phyloP scores from a whole-genome alignment of 2,888 invertebrate species.

The Ornithoptera alexandrae region DNA sequence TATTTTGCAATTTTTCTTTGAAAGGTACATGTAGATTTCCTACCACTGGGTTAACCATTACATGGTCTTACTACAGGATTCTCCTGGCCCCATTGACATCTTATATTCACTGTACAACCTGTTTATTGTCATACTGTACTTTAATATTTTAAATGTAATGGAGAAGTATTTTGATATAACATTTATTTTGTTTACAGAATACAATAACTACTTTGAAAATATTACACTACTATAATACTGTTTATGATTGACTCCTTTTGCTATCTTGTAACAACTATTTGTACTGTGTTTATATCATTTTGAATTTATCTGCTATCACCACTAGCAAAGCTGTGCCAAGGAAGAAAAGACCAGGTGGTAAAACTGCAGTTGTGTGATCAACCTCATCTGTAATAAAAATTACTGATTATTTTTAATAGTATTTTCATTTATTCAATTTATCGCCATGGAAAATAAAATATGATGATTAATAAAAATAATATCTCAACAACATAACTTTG shows the following conservation, averaged over 20 bases:
- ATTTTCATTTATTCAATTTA: background rate
- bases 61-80: too few relatives aligned
- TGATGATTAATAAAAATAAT: too few relatives aligned
- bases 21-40: too few relatives aligned
- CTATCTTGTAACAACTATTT: constrained; percentile 40
- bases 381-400: constrained; percentile 58
- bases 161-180: constrained; percentile 21
- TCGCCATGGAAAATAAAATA: too few relatives aligned
- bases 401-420: constrained; percentile 11
- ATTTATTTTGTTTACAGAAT: constrained; percentile 40
- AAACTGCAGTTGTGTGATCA: constrained; percentile 57
- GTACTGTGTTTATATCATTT: constrained; percentile 47
- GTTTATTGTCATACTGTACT: background rate
- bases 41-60: too few relatives aligned
- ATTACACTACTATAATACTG: constrained; percentile 56
- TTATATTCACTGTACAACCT: too few relatives aligned
- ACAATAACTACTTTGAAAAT: constrained; percentile 53
- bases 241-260: constrained; percentile 42
- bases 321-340: constrained; percentile 71
- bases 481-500: too few relatives aligned
- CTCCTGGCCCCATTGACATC: too few relatives aligned
- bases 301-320: constrained; percentile 72
- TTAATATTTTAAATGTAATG: background rate
- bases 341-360: constrained; percentile 70
- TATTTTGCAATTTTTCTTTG: too few relatives aligned